A percentile compares a stretch with the other conserved stretches of the same genome.
Evolutionary conservation across 2,888 invertebrate species (phyloP).

Genomic region (Volucella zonaria): DNA sequence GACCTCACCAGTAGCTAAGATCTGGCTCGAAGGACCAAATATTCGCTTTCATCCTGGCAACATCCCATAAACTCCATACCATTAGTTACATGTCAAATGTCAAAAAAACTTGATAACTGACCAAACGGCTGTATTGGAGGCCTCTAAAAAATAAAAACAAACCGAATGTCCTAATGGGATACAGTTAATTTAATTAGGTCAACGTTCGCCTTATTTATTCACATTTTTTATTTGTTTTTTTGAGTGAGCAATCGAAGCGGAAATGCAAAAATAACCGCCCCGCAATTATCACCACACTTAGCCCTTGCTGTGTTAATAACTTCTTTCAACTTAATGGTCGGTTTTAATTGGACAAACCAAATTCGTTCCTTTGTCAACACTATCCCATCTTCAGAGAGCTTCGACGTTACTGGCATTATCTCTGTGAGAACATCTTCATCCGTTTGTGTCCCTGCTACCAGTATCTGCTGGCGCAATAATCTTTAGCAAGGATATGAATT

Average conservation of each 20-base stretch:
- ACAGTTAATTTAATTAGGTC: neutral
- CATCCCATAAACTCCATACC: neutral
- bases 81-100: constrained; percentile 9
- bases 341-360: neutral
- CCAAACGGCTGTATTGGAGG: neutral
- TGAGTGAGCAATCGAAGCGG: constrained; percentile 29
- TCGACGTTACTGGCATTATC: neutral
- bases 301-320: constrained; percentile 37
- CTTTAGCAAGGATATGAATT: constrained; percentile 48
- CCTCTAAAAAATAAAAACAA: neutral
- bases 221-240: constrained; percentile 14
- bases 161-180: neutral
- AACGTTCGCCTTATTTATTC: neutral
- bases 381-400: neutral
- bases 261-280: constrained; percentile 40
- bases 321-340: constrained; percentile 29
- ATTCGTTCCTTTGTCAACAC: neutral
- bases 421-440: constrained; percentile 22
- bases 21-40: no score
- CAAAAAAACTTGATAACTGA: constrained; percentile 12
- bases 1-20: no score
- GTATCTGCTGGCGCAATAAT: constrained; percentile 38
- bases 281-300: constrained; percentile 47
- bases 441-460: neutral
- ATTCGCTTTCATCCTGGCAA: no score